These are phyloP conservation scores for Aphelinus atriplicis DNA, from an alignment of 1,140 invertebrate genomes.

Conservation along the genomic window DNA sequence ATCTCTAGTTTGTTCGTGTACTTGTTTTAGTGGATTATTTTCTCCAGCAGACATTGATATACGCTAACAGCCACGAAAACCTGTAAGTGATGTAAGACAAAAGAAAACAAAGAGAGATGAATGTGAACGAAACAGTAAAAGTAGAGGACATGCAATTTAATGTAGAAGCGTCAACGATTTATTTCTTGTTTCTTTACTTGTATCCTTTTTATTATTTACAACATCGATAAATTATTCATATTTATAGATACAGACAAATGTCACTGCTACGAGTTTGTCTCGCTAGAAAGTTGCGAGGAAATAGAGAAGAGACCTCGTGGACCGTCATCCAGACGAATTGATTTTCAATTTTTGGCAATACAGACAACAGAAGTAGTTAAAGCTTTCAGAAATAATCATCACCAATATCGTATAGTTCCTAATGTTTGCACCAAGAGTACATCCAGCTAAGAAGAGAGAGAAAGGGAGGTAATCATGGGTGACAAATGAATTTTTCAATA, in stretches of 20 bases:
- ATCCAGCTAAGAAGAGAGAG: no score
- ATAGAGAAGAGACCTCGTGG: conserved; percentile 31
- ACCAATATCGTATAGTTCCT: no score
- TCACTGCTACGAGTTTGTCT: conserved; percentile 39
- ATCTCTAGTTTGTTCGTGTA: no score
- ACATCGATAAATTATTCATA: conserved; percentile 41
- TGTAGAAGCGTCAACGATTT: conserved; percentile 49
- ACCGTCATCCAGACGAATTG: conserved; percentile 39
- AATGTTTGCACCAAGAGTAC: no score
- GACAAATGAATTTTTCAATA: background rate
- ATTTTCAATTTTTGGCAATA: background rate
- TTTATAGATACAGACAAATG: conserved; percentile 39
- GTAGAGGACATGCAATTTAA: conserved; percentile 42
- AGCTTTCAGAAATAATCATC: no score
- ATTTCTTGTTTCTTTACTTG: conserved; percentile 13
- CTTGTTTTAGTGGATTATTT: no score
- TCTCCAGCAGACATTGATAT: no score
- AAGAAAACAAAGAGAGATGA: no score
- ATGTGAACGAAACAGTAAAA: background rate
- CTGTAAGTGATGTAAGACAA: no score
- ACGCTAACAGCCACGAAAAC: no score
- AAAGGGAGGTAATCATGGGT: no score
- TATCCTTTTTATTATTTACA: conserved; percentile 41
- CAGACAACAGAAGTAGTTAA: background rate
- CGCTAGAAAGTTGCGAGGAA: conserved; percentile 39